Conservation (phyloP, 2,113 vertebrate genomes). For the Hemiscyllium ocellatum region DNA sequence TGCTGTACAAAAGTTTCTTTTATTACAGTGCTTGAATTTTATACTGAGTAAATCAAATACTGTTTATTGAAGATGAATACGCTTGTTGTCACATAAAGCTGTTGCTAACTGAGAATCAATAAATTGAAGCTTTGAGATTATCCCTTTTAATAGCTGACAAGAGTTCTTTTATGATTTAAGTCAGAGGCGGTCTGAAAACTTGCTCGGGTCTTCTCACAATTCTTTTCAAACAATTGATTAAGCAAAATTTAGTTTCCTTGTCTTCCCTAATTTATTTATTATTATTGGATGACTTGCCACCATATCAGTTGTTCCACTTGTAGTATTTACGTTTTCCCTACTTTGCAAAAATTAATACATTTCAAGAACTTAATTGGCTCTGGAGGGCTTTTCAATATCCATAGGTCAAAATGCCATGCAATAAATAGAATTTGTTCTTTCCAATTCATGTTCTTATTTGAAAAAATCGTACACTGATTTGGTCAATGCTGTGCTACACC, state of each 20-base stretch:
- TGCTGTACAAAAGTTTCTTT: background rate
- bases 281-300: background rate
- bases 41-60: background rate
- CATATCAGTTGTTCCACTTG: background rate
- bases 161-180: background rate
- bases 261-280: background rate
- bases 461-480: background rate
- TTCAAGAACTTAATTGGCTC: background rate
- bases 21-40: background rate
- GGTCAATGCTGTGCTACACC: too few relatives aligned
- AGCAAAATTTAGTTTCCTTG: background rate
- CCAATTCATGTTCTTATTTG: background rate
- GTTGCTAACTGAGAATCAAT: conserved; percentile 43
- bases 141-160: conserved; percentile 33
- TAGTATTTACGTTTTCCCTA: background rate
- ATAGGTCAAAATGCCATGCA: background rate
- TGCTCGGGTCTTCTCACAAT: background rate
- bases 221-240: background rate
- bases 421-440: background rate
- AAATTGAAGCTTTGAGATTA: conserved; percentile 43
- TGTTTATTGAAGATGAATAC: conserved; percentile 4
- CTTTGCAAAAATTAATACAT: background rate
- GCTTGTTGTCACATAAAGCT: conserved; percentile 36
- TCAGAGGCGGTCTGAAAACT: background rate
- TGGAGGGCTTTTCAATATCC: background rate